phyloP scores from a whole-genome alignment of 1,140 invertebrate genomes.

The Leguminivora glycinivorella region DNA sequence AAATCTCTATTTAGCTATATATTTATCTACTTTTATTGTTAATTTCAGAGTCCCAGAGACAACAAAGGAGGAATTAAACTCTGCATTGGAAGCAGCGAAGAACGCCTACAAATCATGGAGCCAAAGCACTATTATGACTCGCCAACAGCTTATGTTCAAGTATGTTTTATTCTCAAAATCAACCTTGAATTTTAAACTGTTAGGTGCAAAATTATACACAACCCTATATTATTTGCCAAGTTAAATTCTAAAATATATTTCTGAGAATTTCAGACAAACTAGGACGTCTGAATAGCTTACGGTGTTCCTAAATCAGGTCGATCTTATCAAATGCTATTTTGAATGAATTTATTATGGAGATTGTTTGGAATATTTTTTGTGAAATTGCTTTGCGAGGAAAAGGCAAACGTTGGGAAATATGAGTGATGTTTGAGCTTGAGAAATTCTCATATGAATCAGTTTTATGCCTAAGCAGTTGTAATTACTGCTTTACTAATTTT shows the following conservation, averaged over 20 bases:
- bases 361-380: not conserved
- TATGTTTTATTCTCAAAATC: constrained; percentile 63
- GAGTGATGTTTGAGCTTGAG: not conserved
- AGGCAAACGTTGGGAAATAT: not conserved
- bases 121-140: constrained; percentile 93
- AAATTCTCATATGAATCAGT: no score
- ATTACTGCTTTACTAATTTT: no score
- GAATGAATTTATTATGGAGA: not conserved
- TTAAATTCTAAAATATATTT: not conserved
- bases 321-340: not conserved
- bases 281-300: not conserved
- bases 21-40: not conserved
- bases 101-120: constrained; percentile 90
- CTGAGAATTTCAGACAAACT: not conserved
- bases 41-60: constrained; percentile 90
- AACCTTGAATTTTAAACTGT: not conserved
- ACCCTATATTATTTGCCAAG: not conserved
- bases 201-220: not conserved
- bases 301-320: not conserved
- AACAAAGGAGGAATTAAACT: constrained; percentile 94
- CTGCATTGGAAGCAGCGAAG: constrained; percentile 92
- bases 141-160: constrained; percentile 98
- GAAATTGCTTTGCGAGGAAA: not conserved
- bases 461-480: no score
- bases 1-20: no score